These are phyloP conservation scores for Perognathus longimembris DNA, from an alignment of 2,113 vertebrate species.

Conservation along the genomic window DNA sequence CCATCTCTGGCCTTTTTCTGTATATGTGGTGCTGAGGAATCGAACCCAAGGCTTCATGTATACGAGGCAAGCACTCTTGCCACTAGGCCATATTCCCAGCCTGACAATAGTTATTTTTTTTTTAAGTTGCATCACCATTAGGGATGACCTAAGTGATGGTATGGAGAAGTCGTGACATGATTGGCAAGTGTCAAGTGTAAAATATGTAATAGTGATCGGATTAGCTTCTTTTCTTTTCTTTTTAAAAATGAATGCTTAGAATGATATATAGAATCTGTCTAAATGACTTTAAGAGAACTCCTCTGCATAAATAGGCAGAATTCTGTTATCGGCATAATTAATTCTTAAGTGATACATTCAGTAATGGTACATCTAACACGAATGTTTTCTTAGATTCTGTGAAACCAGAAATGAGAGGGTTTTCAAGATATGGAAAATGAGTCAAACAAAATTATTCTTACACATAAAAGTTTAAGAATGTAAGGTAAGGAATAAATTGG, in stretches of 20 bases:
- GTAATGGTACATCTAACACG: neutral
- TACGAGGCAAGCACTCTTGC: too few species aligned
- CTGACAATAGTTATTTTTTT: too few species aligned
- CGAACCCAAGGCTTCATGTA: too few species aligned
- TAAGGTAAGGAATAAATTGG: neutral
- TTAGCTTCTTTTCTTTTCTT: conserved; percentile 12
- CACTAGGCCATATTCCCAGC: too few species aligned
- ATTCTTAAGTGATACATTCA: conserved; percentile 29
- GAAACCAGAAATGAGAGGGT: neutral
- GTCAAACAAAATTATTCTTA: conserved; percentile 42
- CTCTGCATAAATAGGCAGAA: neutral
- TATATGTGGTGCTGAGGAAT: too few species aligned
- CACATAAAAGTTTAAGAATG: neutral
- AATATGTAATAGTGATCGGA: neutral
- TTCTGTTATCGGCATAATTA: conserved; percentile 42
- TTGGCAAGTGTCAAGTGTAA: neutral
- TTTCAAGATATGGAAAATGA: conserved; percentile 41
- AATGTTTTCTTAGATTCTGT: conserved; percentile 30
- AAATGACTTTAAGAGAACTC: conserved; percentile 33
- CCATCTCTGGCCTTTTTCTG: too few species aligned
- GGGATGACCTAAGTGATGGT: neutral
- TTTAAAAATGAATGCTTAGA: neutral
- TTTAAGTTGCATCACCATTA: neutral
- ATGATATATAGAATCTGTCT: conserved; percentile 8
- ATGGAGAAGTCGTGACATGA: neutral